A percentile compares a stretch with the other conserved stretches of the same genome.
phyloP scores from a whole-genome alignment of 2,888 invertebrate species.

The Apodemia duryi region DNA sequence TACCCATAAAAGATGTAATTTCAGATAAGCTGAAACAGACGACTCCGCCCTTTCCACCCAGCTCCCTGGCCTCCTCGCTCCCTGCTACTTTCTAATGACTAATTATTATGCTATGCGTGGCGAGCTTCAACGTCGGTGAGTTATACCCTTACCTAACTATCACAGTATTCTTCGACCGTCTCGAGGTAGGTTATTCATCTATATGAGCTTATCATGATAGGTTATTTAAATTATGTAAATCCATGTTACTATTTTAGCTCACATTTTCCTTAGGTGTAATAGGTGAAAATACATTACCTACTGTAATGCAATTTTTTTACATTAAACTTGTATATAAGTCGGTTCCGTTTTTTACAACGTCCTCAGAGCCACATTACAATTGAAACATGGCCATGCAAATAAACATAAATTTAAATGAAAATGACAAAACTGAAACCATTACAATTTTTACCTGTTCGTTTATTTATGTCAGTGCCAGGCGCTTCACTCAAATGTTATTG shows the following conservation, averaged over 20 bases:
- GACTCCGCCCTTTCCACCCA: slow-evolving; percentile 58
- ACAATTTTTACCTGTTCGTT: too few species aligned
- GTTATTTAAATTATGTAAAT: not conserved
- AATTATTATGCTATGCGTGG: slow-evolving; percentile 79
- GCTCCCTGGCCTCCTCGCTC: slow-evolving; percentile 47
- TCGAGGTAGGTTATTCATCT: slow-evolving; percentile 55
- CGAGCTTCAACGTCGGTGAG: slow-evolving; percentile 68
- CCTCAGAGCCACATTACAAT: too few species aligned
- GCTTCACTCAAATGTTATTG: too few species aligned
- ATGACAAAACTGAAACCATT: too few species aligned
- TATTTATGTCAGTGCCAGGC: too few species aligned
- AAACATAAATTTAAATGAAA: too few species aligned
- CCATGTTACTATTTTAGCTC: not conserved
- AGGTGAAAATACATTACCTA: too few species aligned
- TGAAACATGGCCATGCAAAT: too few species aligned
- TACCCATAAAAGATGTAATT: slow-evolving; percentile 80
- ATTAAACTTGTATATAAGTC: too few species aligned
- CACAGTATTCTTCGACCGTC: slow-evolving; percentile 46
- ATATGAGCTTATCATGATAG: slow-evolving; percentile 40
- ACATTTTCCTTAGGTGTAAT: not conserved
- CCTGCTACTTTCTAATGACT: slow-evolving; percentile 77
- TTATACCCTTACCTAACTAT: slow-evolving; percentile 44
- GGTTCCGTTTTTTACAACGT: too few species aligned
- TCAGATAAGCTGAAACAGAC: slow-evolving; percentile 80
- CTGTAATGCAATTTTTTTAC: too few species aligned